Evolutionary conservation across 2,113 vertebrate species (phyloP), one percentile per base, ranked within the genome.

Genomic region (Taurulus bubalis): DNA sequence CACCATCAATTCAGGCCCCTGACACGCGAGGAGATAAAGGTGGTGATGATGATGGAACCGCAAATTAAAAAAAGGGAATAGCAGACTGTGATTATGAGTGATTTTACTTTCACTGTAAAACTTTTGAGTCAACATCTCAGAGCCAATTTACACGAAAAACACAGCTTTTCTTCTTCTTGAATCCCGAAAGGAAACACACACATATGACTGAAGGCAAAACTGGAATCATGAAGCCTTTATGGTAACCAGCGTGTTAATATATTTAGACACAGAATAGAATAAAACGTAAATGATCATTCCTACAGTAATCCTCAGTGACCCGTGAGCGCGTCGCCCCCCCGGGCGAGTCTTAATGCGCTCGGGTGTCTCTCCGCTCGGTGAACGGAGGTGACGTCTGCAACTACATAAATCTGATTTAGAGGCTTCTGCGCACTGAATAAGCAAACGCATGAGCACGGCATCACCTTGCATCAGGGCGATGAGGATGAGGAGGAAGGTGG

Each of bases 341-440:
- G 77, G 89, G 87, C 77, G 10, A 75, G 83, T 79, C 79, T 83
- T 89, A 91, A 91, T 85, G 88, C 60, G 79, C 84, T 74, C 66
- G 85, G 87, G 87, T 84, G 86, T 90, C 84, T 91, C 77, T 77
- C 75, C 74, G 85, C 80, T 82, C 42, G 62, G 47, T 82, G 87
- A 81, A 73, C 73, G 64, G 91, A 90, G 89, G 89, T 90, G 93
- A 93, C 91, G 71, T 86, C 81, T 82, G 82, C 82, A 80, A 86
- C 89, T 78, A 87, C 89, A 90, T 92, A 88, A 91, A 94, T 91
- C 84, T 89, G 83, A 93, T 90, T 92, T 89, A 91, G 84, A 86
- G 83, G 77, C 38, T 26, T 78, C 67, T 82, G 81, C 81, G 72
- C 81, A 60, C 53, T 83, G 88, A 92, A 91, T 90, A 62, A 83